Evolutionary conservation across 2,113 vertebrate genomes (phyloP).

Genomic region (Puma concolor): DNA sequence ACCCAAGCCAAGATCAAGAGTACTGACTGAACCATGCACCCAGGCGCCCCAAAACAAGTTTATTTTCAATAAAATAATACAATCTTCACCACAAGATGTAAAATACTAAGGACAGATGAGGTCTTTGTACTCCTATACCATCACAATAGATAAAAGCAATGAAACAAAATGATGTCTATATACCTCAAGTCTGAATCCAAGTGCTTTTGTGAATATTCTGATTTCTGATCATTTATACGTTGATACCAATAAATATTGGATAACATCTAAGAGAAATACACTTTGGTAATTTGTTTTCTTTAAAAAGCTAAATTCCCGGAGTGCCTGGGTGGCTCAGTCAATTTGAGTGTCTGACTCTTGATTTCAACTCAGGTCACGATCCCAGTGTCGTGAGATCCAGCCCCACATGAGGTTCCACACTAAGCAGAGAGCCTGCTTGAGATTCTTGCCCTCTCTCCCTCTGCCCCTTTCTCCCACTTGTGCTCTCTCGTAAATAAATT

Average conservation of each 20-base stretch:
- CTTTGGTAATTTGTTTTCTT: not conserved
- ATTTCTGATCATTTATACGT: not conserved
- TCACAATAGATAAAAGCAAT: not conserved
- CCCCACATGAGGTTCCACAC: too few species aligned
- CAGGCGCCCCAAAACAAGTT: not conserved
- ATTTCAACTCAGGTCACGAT: too few species aligned
- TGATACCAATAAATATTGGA: not conserved
- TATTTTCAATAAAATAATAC: not conserved
- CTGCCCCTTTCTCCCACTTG: too few species aligned
- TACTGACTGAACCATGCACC: too few species aligned
- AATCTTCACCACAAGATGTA: not conserved
- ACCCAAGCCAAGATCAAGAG: too few species aligned
- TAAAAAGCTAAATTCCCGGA: not conserved
- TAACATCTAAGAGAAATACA: not conserved
- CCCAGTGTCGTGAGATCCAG: too few species aligned
- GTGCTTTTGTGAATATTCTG: not conserved
- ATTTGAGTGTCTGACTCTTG: too few species aligned
- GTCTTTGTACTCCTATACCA: not conserved
- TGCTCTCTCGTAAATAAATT: too few species aligned
- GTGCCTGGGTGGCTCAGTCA: too few species aligned
- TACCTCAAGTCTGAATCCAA: not conserved
- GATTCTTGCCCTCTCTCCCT: too few species aligned
- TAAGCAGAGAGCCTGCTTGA: too few species aligned
- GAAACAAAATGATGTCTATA: not conserved
- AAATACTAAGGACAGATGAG: not conserved